A percentile compares a stretch with the other conserved stretches of the same genome.
Conservation (phyloP, 2,888 invertebrate species). For the Ceriagrion tenellum region DNA sequence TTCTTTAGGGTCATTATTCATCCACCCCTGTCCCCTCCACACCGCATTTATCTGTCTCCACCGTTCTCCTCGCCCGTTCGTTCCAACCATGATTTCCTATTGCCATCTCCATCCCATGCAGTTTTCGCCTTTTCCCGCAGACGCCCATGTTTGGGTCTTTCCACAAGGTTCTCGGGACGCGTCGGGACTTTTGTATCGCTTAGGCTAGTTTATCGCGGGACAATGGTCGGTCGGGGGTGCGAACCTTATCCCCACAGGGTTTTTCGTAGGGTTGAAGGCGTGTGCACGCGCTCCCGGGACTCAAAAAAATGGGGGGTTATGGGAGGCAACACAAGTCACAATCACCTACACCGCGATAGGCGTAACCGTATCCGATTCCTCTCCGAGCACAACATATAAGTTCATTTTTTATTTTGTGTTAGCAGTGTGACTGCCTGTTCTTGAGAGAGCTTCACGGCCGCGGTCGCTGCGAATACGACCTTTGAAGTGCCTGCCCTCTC, state of each 20-base stretch:
- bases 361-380: conserved; percentile 6
- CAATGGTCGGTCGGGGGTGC: neutral
- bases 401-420: conserved; percentile 10
- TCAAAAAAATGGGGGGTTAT: neutral
- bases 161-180: too few relatives aligned
- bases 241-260: neutral
- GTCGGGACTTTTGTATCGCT: neutral
- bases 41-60: neutral
- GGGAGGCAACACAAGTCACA: neutral
- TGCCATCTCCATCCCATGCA: neutral
- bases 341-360: neutral
- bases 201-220: neutral
- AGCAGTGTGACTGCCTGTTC: neutral
- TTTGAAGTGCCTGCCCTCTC: neutral
- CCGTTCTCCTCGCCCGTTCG: neutral
- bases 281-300: neutral
- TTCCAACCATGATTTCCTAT: neutral
- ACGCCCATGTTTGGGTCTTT: neutral
- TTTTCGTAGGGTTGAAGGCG: neutral
- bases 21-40: neutral
- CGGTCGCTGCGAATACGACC: neutral
- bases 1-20: neutral
- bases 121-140: neutral
- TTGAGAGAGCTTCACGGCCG: neutral
- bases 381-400: neutral